Evolutionary conservation across 2,888 invertebrate species (phyloP), one percentile per base, ranked within the genome.

Genomic region (Augochlorella aurata): DNA sequence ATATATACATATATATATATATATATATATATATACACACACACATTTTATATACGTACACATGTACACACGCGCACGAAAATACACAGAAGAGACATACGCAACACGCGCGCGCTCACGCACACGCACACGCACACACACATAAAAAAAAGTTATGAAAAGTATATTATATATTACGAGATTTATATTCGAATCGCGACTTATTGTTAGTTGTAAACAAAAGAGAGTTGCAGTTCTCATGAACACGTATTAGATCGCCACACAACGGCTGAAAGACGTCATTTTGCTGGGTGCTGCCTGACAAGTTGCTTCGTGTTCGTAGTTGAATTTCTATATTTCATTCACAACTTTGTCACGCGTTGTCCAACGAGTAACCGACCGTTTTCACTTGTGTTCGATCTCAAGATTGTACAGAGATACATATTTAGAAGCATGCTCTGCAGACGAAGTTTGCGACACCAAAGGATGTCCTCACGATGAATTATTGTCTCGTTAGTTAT

Each of bases 161-260:
- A 66, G 58, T 83, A 83, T 84, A 81, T 83, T 85, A 82, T 85
- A 38, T 38, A 74, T 85, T 85, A 82, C 68, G 61, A 76, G 63
- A 83, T 81, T 71, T 76, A 77, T 74, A 80, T 79, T 77, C 82
- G 82, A 77, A 85, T 77, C 68, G 70, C 68, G 63, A 77, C 72
- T 74, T 29, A 29, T 29, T 5, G 38, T 38, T 79, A 76, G 69
- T 74, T 81, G 66, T 77, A 71, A 63, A 47, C 63, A 49, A 76
- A 29, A 16, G n/a, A 74, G 58, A 76, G 58, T 76, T 65, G 63
- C 72, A 69, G 66, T 75, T 74, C 24, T 77, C 24, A 54, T 21
- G 52, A 66, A 21, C 70, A 58, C 38, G 69, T 63, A 52, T 79
- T 50, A 58, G 44, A 63, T 61, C 52, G 70, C 78, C 58, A 72